Evolutionary conservation across 2,888 invertebrate genomes (phyloP).

Genomic region (Pecten maximus): DNA sequence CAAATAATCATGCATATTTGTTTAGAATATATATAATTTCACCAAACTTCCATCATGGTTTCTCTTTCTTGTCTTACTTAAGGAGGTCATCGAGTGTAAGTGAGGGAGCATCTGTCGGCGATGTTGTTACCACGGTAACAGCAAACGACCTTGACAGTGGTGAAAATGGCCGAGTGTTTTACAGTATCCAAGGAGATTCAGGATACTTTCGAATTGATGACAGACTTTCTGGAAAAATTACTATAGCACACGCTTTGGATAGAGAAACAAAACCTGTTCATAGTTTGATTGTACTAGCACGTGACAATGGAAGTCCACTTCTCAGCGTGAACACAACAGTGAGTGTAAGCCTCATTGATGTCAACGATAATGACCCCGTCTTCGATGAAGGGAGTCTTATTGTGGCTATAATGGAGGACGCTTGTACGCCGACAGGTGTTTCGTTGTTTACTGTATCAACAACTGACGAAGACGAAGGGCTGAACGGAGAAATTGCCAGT

Average conservation of each 20-base stretch:
- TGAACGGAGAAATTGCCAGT: not conserved
- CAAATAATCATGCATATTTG: too few relatives aligned
- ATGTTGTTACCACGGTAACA: not conserved
- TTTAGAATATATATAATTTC: too few relatives aligned
- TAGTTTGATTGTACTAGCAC: not conserved
- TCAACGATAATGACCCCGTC: not conserved
- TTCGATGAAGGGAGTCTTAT: not conserved
- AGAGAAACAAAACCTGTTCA: not conserved
- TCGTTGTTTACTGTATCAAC: not conserved
- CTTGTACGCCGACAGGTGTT: not conserved
- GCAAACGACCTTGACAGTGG: not conserved
- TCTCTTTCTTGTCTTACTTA: not conserved
- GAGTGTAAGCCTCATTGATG: not conserved
- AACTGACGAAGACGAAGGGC: not conserved
- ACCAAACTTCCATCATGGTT: too few relatives aligned
- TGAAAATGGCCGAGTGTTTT: not conserved
- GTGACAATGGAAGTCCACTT: not conserved
- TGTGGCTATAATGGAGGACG: not conserved
- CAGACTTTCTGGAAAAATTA: not conserved
- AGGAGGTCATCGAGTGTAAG: constrained; percentile 16
- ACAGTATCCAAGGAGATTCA: not conserved
- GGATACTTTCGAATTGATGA: not conserved
- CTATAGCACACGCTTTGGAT: not conserved
- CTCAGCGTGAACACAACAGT: not conserved
- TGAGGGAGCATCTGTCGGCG: not conserved